Evolutionary conservation across 2,797 vertebrate genomes (phyloP).

Genomic region (Anabas testudineus): DNA sequence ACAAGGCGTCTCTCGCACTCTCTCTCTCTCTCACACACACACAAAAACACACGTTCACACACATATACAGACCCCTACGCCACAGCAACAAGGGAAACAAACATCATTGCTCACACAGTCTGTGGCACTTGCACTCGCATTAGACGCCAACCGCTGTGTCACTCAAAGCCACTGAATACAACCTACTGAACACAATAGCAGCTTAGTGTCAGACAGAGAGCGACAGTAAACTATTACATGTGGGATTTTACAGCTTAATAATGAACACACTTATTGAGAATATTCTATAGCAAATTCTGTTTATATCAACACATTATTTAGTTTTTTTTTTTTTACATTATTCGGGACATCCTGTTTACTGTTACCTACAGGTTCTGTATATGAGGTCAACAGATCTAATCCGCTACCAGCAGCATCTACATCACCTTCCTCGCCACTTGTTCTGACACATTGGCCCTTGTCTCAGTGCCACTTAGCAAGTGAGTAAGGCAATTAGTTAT

Average conservation of each 20-base stretch:
- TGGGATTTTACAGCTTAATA: conserved; percentile 56
- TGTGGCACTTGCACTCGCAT: conserved; percentile 60
- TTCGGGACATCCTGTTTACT: conserved; percentile 33
- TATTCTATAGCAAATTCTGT: conserved; percentile 52
- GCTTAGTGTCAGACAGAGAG: conserved; percentile 65
- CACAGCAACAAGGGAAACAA: conserved; percentile 67
- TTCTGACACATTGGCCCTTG: conserved; percentile 27
- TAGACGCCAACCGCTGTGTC: conserved; percentile 68
- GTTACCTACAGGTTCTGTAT: neutral
- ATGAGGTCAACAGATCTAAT: conserved; percentile 11
- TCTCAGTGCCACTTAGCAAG: conserved; percentile 33
- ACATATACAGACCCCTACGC: conserved; percentile 16
- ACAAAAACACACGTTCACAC: too few relatives aligned
- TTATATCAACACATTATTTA: conserved; percentile 57
- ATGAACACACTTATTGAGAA: conserved; percentile 65
- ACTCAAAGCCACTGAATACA: conserved; percentile 67
- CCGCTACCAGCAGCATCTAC: neutral
- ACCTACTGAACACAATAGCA: conserved; percentile 68
- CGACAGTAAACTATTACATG: conserved; percentile 54
- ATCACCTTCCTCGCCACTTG: neutral
- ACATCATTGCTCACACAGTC: conserved; percentile 68
- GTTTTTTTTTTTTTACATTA: conserved; percentile 25
- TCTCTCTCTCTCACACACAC: conserved; percentile 1
- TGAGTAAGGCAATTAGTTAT: conserved; percentile 49
- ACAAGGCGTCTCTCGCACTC: conserved; percentile 43